A percentile compares a stretch with the other conserved stretches of the same genome.
These are phyloP conservation scores for Tupaia tana DNA, from an alignment of 2,113 vertebrate genomes.

Conservation along the genomic window DNA sequence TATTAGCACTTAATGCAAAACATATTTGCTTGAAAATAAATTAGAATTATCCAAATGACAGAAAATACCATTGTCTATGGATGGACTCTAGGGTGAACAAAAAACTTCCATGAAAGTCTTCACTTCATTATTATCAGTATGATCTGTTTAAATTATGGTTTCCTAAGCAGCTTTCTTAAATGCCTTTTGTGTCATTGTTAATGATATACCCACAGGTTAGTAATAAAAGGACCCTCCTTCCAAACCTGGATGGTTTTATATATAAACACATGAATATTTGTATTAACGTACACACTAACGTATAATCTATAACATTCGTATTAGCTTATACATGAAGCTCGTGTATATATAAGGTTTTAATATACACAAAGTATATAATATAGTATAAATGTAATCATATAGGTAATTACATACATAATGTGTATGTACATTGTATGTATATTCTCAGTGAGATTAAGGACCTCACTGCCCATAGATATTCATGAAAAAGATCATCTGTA, in stretches of 20 bases:
- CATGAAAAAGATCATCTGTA: neutral
- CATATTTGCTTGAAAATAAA: conserved; percentile 7
- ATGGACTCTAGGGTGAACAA: neutral
- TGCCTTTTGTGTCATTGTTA: neutral
- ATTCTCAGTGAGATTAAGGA: neutral
- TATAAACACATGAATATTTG: neutral
- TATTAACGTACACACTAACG: neutral
- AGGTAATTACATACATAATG: neutral
- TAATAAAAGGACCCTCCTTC: neutral
- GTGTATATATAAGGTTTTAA: neutral
- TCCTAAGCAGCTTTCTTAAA: neutral
- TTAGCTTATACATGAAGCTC: neutral
- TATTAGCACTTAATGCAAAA: conserved; percentile 11
- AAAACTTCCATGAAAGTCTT: neutral
- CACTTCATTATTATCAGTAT: neutral
- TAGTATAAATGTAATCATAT: neutral
- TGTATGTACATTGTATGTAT: no score
- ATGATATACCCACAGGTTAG: neutral
- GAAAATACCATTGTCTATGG: neutral
- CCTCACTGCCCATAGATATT: neutral
- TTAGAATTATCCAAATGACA: neutral
- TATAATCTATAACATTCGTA: neutral
- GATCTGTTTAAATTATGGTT: neutral
- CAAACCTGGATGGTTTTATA: neutral
- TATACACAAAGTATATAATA: neutral